These are phyloP conservation scores for Aegithalos caudatus DNA, from an alignment of 2,113 vertebrate species.

Conservation along the genomic window DNA sequence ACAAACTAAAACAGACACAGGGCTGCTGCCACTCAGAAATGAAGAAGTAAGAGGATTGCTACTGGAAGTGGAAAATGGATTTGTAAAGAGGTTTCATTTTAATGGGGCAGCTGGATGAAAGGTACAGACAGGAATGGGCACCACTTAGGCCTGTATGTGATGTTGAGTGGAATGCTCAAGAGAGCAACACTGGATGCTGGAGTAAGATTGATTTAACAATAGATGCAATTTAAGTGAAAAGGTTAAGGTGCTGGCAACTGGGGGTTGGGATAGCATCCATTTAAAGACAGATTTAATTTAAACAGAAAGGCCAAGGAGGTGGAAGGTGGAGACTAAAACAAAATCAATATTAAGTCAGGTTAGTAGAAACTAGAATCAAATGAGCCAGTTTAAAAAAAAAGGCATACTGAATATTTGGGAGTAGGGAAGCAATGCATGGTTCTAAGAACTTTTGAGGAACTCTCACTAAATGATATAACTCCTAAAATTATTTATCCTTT, in stretches of 20 bases:
- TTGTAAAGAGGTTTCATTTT: not conserved
- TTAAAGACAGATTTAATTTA: slow-evolving; percentile 40
- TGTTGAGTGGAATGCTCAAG: slow-evolving; percentile 8
- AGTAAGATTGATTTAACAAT: slow-evolving; percentile 57
- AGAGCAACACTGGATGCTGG: not conserved
- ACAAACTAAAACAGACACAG: not conserved
- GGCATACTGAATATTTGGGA: not conserved
- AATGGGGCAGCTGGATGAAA: not conserved
- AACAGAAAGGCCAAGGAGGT: slow-evolving; percentile 33
- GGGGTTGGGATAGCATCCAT: not conserved
- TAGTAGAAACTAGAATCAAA: slow-evolving; percentile 11
- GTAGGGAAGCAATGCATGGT: not conserved
- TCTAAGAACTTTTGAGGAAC: not conserved
- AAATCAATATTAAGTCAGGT: slow-evolving; percentile 55
- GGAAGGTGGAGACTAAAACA: slow-evolving; percentile 33
- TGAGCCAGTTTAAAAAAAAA: not conserved
- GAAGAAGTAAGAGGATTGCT: not conserved
- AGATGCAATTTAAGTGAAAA: slow-evolving; percentile 45
- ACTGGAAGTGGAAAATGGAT: not conserved
- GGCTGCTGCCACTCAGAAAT: not conserved
- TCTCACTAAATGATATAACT: not conserved
- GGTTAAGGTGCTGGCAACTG: slow-evolving; percentile 12
- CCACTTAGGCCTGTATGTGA: not conserved
- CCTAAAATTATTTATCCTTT: not conserved
- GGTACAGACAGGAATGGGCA: not conserved